Base-by-base conservation (phyloP, 2,113 vertebrate species). In the Ceuthmochares aereus region DNA sequence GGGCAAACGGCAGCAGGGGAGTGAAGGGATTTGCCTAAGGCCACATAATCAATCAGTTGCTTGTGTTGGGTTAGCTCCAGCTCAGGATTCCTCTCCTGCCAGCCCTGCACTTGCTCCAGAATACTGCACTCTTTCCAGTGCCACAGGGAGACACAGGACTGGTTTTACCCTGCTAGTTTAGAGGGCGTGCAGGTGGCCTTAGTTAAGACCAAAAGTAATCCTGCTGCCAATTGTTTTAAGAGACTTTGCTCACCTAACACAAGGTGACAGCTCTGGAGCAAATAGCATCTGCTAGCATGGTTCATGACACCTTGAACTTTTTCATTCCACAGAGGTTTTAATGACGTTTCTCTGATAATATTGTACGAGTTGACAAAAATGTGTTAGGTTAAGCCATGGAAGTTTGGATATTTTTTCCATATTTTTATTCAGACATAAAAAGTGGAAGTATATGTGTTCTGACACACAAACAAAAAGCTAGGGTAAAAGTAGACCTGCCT, bases 21-120 rank as follows among this genome's bases (percentile, higher is more conserved):
- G 63, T 32, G 47, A 70, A 85, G 36, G 36, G 55, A 55, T 94
- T 94, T 89, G 58, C 78, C 62, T 29, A 43, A 82, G 81, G 78
- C 56, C 68, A 70, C 43, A 22, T 32, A 90, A 84, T 62, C 67
- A 79, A 76, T 90, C 78, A 55, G 52, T 80, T 70, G 30, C 51
- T 91, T 78, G 34, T 63, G 17, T 47, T 1, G 0, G 56, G 85
- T 93, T 94, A 76, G 69, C 94, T 76, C 87, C 36, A 82, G 76
- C 56, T 83, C 91, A 72, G 52, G 37, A 74, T n/a, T 64, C 81
- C 30, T 43, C 43, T 62, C 60, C 56, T 67, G 76, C 55, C 40
- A 54, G 2, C 12, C 10, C 52, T 32, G 18, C 1, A 1, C 52
- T 77, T 1, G 3, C 27, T 83, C n/a, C 45, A 52, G 45, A 23